Base-by-base conservation (phyloP, 2,888 invertebrate species). In the Limenitis arthemis region DNA sequence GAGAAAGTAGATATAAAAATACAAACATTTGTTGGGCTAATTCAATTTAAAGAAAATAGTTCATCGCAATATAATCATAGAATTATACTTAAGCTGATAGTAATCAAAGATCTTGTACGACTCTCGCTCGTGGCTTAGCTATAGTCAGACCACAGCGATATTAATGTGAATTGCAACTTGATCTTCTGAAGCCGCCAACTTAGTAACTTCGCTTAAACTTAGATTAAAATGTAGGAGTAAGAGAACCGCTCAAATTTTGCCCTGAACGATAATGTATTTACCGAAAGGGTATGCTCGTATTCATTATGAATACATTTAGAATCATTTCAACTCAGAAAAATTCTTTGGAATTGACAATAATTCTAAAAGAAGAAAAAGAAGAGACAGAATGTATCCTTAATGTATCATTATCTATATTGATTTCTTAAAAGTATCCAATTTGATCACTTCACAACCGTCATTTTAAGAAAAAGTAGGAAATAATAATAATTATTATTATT, bases 131-230 rank as follows among this genome's bases (percentile, higher is more conserved):
- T 30, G 36, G 37, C 44, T 46, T 31, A 30, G 44, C 30, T 36
- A 46, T 46, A 37, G 30, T 40, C 12, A 39, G 40, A 34, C 50
- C 50, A 8, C 50, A 40, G 8, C 8, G 20, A 42, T 36, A 50
- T 50, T 44, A 44, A 50, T 44, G 30, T 29, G 39, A 31, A 44
- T n/a, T 40, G 39, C 30, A 50, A 44, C 34, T 44, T 34, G 37
- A 46, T 46, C 37, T 46, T 46, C 46, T 46, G 12, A 46, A 37
- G 31, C 37, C 30, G 36, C 46, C 37, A 30, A 46, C 36, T 37
- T 46, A 43, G 20, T 31, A 43, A 46, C 29, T 46, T 46, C 29
- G 12, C 12, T 37, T 37, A 37, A 46, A 37, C 12, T 46, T 37
- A 37, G 30, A 37, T 46, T 37, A 46, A 41, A 12, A 46, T 46